phyloP scores from a whole-genome alignment of 2,888 invertebrate genomes.

The Scaptomyza parva region DNA sequence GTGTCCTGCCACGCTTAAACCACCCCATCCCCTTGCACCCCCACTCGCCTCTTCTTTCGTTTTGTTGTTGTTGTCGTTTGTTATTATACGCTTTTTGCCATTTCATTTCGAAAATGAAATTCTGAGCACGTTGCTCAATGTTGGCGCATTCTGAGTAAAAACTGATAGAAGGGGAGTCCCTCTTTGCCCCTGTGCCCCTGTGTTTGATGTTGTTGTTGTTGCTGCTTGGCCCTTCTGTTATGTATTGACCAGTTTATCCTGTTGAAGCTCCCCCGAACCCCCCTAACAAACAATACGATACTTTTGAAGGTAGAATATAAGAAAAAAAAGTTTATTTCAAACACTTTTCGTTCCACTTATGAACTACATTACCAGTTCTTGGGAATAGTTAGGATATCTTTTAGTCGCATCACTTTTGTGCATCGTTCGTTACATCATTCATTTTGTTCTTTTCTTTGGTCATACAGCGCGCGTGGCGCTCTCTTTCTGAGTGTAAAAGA shows the following conservation, averaged over 20 bases:
- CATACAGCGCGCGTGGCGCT: slow-evolving; percentile 48
- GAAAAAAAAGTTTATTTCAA: no score
- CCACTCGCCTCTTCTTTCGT: neutral
- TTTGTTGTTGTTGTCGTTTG: slow-evolving; percentile 15
- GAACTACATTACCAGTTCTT: no score
- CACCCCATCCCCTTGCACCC: neutral
- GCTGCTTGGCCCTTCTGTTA: slow-evolving; percentile 30
- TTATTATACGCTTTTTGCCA: slow-evolving; percentile 30
- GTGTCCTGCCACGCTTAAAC: neutral
- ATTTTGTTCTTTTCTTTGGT: neutral
- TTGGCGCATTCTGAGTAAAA: slow-evolving; percentile 39
- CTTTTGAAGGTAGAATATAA: no score
- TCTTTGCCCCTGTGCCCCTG: no score
- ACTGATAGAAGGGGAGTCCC: slow-evolving; percentile 7
- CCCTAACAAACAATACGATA: no score
- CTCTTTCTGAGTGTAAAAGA: slow-evolving; percentile 7
- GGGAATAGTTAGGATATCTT: slow-evolving; percentile 25
- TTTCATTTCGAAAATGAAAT: slow-evolving; percentile 74
- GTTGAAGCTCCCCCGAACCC: no score
- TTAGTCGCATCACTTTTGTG: neutral
- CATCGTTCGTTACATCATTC: neutral
- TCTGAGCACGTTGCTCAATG: slow-evolving; percentile 69
- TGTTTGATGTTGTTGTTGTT: slow-evolving; percentile 35
- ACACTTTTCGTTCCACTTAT: neutral
- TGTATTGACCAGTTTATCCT: slow-evolving; percentile 29